These are phyloP conservation scores for Caenorhabditis inopinata DNA, from an alignment of 1,140 invertebrate genomes.

Conservation along the genomic window DNA sequence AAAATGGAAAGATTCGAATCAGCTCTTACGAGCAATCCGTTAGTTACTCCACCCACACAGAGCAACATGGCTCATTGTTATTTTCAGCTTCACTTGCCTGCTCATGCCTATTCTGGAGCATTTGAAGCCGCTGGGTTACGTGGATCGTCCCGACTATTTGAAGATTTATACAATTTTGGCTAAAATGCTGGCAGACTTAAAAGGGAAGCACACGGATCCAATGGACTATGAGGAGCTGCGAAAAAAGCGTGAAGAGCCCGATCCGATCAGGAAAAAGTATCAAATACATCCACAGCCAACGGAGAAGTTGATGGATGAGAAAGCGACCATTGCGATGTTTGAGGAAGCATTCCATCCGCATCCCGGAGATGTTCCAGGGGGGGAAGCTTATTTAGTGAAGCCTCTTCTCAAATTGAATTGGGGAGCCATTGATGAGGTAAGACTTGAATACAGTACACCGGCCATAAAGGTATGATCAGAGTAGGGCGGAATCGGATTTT, in stretches of 20 bases:
- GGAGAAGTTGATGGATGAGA: neutral
- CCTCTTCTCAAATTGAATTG: no score
- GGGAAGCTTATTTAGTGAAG: neutral
- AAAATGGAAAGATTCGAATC: neutral
- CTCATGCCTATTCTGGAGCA: neutral
- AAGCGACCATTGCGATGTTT: neutral
- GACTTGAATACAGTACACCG: no score
- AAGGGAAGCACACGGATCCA: conserved; percentile 2
- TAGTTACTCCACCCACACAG: no score
- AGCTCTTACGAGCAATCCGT: neutral
- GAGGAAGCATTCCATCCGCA: neutral
- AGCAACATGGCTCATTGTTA: no score
- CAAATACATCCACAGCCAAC: neutral
- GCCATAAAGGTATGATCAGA: no score
- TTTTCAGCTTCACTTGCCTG: neutral
- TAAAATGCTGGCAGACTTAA: neutral
- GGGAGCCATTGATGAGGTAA: no score
- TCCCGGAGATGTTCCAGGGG: neutral
- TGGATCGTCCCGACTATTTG: neutral
- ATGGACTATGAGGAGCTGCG: neutral
- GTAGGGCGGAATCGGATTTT: no score
- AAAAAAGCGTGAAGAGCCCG: neutral
- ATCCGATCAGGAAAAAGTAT: neutral
- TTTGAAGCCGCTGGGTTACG: neutral
- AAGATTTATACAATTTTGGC: neutral